Percentiles rank a stretch among this genome's conserved stretches.
Conservation (phyloP, 1,140 invertebrate genomes). For the Caenorhabditis latens region DNA sequence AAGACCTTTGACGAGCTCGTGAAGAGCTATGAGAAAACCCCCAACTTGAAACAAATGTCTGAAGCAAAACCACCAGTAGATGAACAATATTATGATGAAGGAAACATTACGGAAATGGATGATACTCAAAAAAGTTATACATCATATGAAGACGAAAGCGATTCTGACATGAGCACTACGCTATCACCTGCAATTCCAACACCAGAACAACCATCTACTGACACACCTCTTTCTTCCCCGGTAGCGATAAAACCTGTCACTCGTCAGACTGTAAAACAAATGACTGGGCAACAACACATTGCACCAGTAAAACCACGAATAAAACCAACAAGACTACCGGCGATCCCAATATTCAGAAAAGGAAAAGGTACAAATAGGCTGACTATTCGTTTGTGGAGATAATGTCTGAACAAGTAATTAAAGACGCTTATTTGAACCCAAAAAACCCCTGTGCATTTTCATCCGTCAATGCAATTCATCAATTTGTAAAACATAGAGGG, state of each 20-base stretch:
- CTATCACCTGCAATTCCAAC: background rate
- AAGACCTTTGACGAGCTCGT: background rate
- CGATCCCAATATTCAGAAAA: background rate
- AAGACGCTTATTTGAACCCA: background rate
- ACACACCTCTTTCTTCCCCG: background rate
- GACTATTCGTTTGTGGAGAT: background rate
- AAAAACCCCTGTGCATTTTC: conserved; percentile 9
- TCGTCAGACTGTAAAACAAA: background rate
- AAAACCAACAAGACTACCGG: background rate
- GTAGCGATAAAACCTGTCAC: background rate
- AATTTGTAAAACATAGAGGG: background rate
- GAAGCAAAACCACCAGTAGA: too few relatives aligned
- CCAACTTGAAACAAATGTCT: background rate
- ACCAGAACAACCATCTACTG: background rate
- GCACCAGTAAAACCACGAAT: too few relatives aligned
- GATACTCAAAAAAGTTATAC: background rate
- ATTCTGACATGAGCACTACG: background rate
- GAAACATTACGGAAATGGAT: too few relatives aligned
- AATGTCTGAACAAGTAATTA: background rate
- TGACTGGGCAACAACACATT: too few relatives aligned
- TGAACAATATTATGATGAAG: too few relatives aligned
- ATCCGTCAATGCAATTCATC: background rate
- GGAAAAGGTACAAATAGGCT: conserved; percentile 9
- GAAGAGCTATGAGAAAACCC: background rate
- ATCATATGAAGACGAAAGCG: background rate